Evolutionary conservation across 2,113 vertebrate species (phyloP), one percentile per base, ranked within the genome.

Genomic region (Rostratula benghalensis): DNA sequence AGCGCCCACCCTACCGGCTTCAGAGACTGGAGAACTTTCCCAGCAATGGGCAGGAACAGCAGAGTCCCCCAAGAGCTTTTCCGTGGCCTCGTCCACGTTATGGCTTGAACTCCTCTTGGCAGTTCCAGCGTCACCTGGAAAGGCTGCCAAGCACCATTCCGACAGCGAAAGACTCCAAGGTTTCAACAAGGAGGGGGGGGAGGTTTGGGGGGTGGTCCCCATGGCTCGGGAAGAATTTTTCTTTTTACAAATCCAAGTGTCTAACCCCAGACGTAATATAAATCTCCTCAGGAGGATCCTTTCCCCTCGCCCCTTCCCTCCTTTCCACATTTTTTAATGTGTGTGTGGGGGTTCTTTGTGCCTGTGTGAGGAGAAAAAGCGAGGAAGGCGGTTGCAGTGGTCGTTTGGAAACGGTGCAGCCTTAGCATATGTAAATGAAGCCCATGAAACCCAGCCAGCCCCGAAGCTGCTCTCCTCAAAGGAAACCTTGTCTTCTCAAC

Each of bases 401-500:
- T 67, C 33, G 60, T 70, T 64, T 73, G 84, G 83, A 75, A 90
- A 61, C 0, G 2, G 43, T 0, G 0, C 80, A 84, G 85, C 39
- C 33, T 61, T 73, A 12, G 1, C 76, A 31, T 46, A 78, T 68
- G 83, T 73, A 92, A 93, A 91, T 84, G 64, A 78, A 89, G 77
- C 8, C 64, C 41, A 64, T 93, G 91, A 92, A 93, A 92, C 53
- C 15, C 65, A 59, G 92, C 80, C 92, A 95, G 76, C 57, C 89
- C 81, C 80, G 84, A 39, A 71, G 41, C 86, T 84, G n/a, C 92
- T 71, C 85, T 74, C 83, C 92, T 94, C 92, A 95, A 95, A 93
- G 56, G 69, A 87, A 96, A 94, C 73, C 56, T 81, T 87, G 92
- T 88, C 90, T 92, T 91, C 73, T 41, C 45, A 95, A 78, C 59